Evolutionary conservation across 2,888 invertebrate genomes (phyloP), one percentile per base, ranked within the genome.

Genomic region (Leptinotarsa tumamoca): DNA sequence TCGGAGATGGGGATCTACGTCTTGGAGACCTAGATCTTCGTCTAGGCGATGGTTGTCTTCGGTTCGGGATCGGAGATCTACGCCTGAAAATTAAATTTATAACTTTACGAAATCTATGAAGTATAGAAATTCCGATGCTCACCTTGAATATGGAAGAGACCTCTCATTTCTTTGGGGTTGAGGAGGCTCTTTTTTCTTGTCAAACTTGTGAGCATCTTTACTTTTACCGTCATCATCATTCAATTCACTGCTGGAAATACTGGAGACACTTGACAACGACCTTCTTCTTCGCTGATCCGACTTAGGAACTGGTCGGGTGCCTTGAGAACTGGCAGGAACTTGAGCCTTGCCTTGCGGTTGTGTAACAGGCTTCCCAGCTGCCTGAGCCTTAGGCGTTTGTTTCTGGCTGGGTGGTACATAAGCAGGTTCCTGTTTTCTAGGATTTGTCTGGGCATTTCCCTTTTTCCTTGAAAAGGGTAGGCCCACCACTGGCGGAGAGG

Each of bases 401-500:
- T 78, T 74, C 81, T 73, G 78, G 21, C 54, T 43, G 7, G 51
- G 58, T 4, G 77, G 21, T 21, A 72, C 33, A 33, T 78, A 70
- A 10, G 78, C 76, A 1, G 77, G 72, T 56, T 76, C 73, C 63
- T 77, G 77, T 56, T 74, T 77, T 23, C 71, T 75, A 0, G 76
- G 76, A 27, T 75, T 73, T 21, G 73, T 75, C 43, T 68, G 74
- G 4, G 75, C 74, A 51, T 76, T 76, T 10, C 75, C 76, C 49
- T 68, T 72, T 14, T 58, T 49, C 79, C 82, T 81, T 87, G 87
- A 86, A 5, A 69, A 79, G 7, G 91, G 91, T 27, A 90, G 90
- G 1, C 90, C 89, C 1, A 91, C 92, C 0, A 88, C 83, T 0
- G 92, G 92, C 1, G 92, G 92, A 1, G 92, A 92, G 0, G 91